Conservation (phyloP, 2,888 invertebrate species). For the Rutpela maculata region DNA sequence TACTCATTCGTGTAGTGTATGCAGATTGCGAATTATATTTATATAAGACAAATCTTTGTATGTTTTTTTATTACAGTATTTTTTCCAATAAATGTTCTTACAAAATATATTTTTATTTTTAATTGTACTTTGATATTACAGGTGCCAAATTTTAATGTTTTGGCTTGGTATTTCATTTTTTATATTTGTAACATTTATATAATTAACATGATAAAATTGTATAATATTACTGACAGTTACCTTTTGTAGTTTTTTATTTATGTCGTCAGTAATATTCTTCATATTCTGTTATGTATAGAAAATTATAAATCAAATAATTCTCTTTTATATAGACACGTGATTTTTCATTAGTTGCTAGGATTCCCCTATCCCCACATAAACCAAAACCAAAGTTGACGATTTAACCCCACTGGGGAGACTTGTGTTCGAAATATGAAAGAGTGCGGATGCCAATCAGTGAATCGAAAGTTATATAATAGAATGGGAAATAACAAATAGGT, state of each 20-base stretch:
- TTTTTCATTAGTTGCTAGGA: slow-evolving; percentile 33
- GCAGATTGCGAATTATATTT: slow-evolving; percentile 61
- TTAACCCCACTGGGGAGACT: too few species aligned
- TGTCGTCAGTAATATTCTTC: slow-evolving; percentile 32
- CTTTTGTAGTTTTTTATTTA: slow-evolving; percentile 35
- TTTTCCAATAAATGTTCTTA: slow-evolving; percentile 67
- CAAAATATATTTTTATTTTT: slow-evolving; percentile 53
- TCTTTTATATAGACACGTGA: slow-evolving; percentile 32
- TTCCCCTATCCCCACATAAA: slow-evolving; percentile 12
- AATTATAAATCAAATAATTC: slow-evolving; percentile 42
- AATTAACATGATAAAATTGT: slow-evolving; percentile 30
- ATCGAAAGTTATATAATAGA: too few species aligned
- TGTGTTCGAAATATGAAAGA: too few species aligned
- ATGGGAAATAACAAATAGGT: too few species aligned
- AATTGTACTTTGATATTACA: slow-evolving; percentile 39
- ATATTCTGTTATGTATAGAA: slow-evolving; percentile 41
- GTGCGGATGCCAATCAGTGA: too few species aligned
- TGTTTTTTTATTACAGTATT: slow-evolving; percentile 66
- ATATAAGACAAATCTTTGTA: slow-evolving; percentile 62
- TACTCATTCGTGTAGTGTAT: slow-evolving; percentile 58
- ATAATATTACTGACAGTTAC: slow-evolving; percentile 39
- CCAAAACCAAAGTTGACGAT: background rate
- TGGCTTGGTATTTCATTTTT: slow-evolving; percentile 35
- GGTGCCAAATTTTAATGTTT: slow-evolving; percentile 47
- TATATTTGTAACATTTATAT: slow-evolving; percentile 33